These are phyloP conservation scores for Ascaphus truei DNA, from an alignment of 2,113 vertebrate species.

Conservation along the genomic window DNA sequence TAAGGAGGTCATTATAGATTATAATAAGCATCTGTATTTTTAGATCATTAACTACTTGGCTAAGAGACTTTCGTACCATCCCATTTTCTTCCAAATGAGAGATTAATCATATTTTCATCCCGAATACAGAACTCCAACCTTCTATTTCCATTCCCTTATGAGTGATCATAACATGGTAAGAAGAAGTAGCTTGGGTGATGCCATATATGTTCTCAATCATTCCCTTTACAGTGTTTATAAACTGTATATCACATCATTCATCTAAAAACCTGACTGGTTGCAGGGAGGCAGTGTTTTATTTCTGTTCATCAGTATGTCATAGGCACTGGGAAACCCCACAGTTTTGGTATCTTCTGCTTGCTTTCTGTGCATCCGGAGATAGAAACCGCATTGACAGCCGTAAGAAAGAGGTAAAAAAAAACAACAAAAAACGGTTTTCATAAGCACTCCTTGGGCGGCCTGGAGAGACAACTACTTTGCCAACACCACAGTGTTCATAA, in stretches of 20 bases:
- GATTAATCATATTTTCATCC: no score
- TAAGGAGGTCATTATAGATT: no score
- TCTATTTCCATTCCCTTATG: no score
- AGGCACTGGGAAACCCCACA: background rate
- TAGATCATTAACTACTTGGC: background rate
- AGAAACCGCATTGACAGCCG: background rate
- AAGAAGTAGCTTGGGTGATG: no score
- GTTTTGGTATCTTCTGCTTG: background rate
- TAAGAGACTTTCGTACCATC: background rate
- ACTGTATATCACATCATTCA: no score
- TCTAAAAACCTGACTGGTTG: background rate
- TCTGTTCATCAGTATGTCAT: background rate
- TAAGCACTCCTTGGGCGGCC: background rate
- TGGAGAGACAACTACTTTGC: no score
- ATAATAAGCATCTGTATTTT: no score
- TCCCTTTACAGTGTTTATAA: no score
- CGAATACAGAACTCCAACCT: no score
- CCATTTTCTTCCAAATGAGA: no score
- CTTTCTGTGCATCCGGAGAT: background rate
- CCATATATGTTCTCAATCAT: no score
- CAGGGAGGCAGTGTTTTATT: background rate
- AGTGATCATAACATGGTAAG: no score
- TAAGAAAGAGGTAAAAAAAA: background rate
- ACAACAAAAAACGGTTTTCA: background rate
- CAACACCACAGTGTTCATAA: background rate